Percentiles rank a stretch among this genome's conserved stretches.
phyloP scores from a whole-genome alignment of 2,797 vertebrate genomes.

The Craterocephalus amniculus region DNA sequence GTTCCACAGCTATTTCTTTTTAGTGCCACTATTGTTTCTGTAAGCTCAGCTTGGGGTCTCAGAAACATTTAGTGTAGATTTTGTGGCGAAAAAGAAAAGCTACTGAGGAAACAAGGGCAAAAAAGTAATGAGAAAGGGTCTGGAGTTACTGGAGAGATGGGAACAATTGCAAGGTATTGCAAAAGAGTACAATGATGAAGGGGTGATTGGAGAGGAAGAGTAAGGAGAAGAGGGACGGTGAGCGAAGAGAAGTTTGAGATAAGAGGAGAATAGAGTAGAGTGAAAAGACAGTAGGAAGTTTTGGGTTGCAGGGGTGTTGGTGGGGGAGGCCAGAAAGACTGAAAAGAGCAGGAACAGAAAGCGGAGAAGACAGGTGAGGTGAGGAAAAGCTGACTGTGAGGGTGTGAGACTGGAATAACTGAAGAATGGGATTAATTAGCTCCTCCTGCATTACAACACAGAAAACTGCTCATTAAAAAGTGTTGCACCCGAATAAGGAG shows the following conservation, averaged over 20 bases:
- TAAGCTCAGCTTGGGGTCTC: conserved; percentile 7
- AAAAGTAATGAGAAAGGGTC: background rate
- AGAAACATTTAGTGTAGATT: conserved; percentile 15
- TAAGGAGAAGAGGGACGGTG: conserved; percentile 6
- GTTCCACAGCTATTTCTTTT: conserved; percentile 24
- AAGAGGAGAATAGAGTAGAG: conserved; percentile 8
- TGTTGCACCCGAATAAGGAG: background rate
- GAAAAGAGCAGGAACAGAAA: conserved; percentile 4
- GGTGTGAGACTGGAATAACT: conserved; percentile 2
- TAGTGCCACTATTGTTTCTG: conserved; percentile 11
- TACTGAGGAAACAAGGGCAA: background rate
- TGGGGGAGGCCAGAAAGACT: conserved; percentile 2
- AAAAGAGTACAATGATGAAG: background rate
- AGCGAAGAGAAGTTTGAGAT: conserved; percentile 31
- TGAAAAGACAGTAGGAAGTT: conserved; percentile 12
- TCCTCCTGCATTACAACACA: background rate
- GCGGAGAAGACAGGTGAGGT: conserved; percentile 4
- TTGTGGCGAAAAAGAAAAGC: background rate
- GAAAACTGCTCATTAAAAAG: background rate
- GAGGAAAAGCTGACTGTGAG: background rate
- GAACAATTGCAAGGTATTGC: background rate
- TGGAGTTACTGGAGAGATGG: background rate
- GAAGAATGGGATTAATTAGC: background rate
- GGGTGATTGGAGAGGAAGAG: background rate
- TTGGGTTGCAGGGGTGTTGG: conserved; percentile 17